Evolutionary conservation across 2,888 invertebrate genomes (phyloP).

Genomic region (Nemurella pictetii): DNA sequence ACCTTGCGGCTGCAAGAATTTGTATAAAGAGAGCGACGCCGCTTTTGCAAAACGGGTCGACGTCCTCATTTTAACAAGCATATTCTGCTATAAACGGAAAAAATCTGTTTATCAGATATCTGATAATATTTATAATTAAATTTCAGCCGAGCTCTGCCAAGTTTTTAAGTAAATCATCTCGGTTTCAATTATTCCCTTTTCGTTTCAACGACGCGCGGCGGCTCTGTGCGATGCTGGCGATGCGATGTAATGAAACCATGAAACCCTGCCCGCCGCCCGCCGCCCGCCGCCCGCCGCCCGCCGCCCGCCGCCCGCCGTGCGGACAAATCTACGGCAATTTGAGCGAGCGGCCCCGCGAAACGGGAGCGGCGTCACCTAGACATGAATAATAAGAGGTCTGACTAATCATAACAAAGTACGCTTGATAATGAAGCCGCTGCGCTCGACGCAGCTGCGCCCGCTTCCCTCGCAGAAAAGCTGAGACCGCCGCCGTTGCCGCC

Average conservation of each 20-base stretch:
- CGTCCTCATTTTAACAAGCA: not conserved
- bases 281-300: too few relatives aligned
- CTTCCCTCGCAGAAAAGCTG: not conserved
- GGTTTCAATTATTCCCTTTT: not conserved
- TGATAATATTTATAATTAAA: not conserved
- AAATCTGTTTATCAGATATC: not conserved
- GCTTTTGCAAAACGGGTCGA: not conserved
- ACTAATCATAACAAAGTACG: constrained; percentile 36
- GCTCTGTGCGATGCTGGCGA: too few relatives aligned
- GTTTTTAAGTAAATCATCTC: not conserved
- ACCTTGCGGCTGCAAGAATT: not conserved
- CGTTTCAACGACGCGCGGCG: not conserved
- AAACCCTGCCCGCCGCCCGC: too few relatives aligned
- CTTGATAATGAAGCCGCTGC: constrained; percentile 35
- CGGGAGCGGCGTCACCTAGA: not conserved
- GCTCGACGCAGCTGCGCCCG: not conserved
- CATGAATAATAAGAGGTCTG: not conserved
- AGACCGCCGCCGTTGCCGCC: not conserved
- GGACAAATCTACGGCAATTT: not conserved
- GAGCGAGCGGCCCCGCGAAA: not conserved
- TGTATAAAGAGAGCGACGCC: not conserved
- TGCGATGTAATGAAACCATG: not conserved
- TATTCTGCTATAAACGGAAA: not conserved
- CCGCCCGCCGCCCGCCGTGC: too few relatives aligned
- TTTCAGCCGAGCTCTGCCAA: not conserved